These are phyloP conservation scores for Eretmocerus hayati DNA, from an alignment of 2,888 invertebrate genomes.

Conservation along the genomic window DNA sequence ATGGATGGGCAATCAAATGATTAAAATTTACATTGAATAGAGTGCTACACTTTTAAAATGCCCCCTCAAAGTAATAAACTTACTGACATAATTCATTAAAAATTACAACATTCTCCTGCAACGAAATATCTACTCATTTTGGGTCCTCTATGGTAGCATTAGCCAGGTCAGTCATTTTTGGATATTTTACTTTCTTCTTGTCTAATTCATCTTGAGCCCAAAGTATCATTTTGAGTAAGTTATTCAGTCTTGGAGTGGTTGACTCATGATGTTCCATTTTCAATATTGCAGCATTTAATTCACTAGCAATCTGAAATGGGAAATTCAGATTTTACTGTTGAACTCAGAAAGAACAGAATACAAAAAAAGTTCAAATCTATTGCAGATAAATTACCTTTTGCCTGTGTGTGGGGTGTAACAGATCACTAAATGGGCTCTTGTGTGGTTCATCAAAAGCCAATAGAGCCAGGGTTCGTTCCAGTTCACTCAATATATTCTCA, in stretches of 20 bases:
- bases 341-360: not conserved
- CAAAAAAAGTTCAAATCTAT: not conserved
- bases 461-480: slow-evolving; percentile 89
- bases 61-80: too few species aligned
- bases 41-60: slow-evolving; percentile 8
- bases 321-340: too few species aligned
- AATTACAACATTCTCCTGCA: too few species aligned
- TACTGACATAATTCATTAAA: too few species aligned
- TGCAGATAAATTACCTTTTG: slow-evolving; percentile 62
- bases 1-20: too few species aligned
- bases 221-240: slow-evolving; percentile 81
- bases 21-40: slow-evolving; percentile 12
- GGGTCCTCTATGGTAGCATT: slow-evolving; percentile 73
- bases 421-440: slow-evolving; percentile 89
- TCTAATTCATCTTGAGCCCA: slow-evolving; percentile 96
- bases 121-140: slow-evolving; percentile 48
- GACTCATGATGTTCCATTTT: slow-evolving; percentile 88
- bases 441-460: slow-evolving; percentile 95
- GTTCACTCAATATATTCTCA: slow-evolving; percentile 61
- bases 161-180: slow-evolving; percentile 89
- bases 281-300: slow-evolving; percentile 94
- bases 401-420: slow-evolving; percentile 86
- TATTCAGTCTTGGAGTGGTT: slow-evolving; percentile 85
- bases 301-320: slow-evolving; percentile 76
- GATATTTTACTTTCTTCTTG: slow-evolving; percentile 89